Evolutionary conservation across 2,113 vertebrate species (phyloP).

Genomic region (Lynx canadensis): DNA sequence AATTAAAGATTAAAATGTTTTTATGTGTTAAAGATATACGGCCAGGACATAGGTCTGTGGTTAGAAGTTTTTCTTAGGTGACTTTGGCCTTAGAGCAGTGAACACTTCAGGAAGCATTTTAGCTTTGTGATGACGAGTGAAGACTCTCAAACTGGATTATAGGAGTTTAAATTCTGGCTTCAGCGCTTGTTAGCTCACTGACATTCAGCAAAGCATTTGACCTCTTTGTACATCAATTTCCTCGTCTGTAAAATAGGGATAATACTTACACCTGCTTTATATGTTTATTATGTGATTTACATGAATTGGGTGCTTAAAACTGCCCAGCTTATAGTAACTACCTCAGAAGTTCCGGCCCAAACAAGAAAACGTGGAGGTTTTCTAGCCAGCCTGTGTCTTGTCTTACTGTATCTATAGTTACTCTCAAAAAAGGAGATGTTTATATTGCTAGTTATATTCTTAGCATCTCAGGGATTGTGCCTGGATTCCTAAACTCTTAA

Average conservation of each 20-base stretch:
- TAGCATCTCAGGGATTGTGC: neutral
- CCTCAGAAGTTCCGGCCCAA: neutral
- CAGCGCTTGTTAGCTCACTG: neutral
- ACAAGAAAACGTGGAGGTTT: neutral
- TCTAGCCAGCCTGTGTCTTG: neutral
- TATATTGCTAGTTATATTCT: neutral
- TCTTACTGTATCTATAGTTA: neutral
- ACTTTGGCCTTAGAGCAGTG: neutral
- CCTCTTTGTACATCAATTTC: neutral
- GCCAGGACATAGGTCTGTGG: neutral
- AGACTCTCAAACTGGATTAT: neutral
- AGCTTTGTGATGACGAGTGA: neutral
- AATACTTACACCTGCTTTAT: neutral
- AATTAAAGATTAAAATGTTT: constrained; percentile 1
- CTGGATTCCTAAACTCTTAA: neutral
- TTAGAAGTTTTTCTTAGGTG: neutral
- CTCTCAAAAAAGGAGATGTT: neutral
- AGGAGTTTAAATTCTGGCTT: neutral
- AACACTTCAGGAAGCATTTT: neutral
- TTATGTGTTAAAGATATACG: neutral
- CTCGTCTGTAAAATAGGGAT: neutral
- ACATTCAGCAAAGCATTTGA: neutral
- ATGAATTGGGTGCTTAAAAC: neutral
- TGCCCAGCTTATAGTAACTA: neutral
- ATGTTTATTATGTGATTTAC: neutral